Evolutionary conservation across 2,888 invertebrate species (phyloP).

Genomic region (Aplocera efformata): DNA sequence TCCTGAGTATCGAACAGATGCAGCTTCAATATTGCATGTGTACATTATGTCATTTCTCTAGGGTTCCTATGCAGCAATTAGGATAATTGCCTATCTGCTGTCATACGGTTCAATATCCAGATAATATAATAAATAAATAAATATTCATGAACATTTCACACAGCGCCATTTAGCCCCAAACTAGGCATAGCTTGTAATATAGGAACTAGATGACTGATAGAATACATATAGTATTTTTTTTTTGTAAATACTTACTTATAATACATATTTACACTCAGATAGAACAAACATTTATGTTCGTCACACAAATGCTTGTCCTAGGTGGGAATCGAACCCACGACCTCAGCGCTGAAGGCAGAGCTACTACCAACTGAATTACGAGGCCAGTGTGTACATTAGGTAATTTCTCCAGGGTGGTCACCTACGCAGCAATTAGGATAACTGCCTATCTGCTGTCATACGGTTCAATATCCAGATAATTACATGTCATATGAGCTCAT

Average conservation of each 20-base stretch:
- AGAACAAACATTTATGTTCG: no score
- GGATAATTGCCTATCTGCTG: conserved; percentile 36
- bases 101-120: conserved; percentile 20
- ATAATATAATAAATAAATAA: conserved; percentile 6
- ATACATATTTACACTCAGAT: no score
- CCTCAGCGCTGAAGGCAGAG: no score
- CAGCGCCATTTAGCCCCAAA: no score
- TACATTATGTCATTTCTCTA: conserved; percentile 58
- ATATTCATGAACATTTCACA: no score
- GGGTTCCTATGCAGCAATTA: conserved; percentile 49
- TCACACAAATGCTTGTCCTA: no score
- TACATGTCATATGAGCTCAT: background rate
- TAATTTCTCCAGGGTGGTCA: conserved; percentile 57
- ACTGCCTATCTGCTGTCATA: conserved; percentile 36
- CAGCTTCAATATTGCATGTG: conserved; percentile 48
- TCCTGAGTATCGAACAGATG: conserved; percentile 22
- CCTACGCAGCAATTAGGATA: conserved; percentile 46
- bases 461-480: conserved; percentile 1
- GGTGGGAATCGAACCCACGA: no score
- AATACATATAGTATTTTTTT: no score
- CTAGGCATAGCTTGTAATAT: no score
- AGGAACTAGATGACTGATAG: no score
- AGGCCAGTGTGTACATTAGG: conserved; percentile 51
- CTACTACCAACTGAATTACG: no score
- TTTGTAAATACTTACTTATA: no score